These are phyloP conservation scores for Brenthis daphne DNA, from an alignment of 2,888 invertebrate genomes.

Conservation along the genomic window DNA sequence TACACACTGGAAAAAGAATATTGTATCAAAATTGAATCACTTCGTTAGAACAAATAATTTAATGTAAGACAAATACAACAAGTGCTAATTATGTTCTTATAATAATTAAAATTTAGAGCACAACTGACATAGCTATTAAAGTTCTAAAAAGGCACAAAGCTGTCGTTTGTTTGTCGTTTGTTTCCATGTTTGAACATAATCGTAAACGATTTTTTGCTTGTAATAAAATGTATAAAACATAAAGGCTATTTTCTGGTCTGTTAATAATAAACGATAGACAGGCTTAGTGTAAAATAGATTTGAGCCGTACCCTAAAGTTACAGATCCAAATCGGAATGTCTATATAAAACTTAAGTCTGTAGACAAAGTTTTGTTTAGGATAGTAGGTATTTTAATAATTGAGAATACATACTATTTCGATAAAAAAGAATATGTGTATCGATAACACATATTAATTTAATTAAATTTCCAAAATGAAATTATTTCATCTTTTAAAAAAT, in stretches of 20 bases:
- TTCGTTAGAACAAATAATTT: no score
- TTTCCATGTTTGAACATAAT: slow-evolving; percentile 9
- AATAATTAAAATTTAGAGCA: slow-evolving; percentile 24
- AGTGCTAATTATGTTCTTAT: background rate
- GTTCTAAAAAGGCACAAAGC: slow-evolving; percentile 5
- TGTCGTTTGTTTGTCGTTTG: background rate
- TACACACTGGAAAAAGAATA: no score
- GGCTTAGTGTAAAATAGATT: slow-evolving; percentile 24
- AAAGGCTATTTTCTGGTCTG: slow-evolving; percentile 40
- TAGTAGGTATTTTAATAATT: background rate
- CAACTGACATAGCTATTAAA: slow-evolving; percentile 11
- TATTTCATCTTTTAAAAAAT: no score
- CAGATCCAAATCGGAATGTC: slow-evolving; percentile 34
- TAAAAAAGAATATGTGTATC: background rate
- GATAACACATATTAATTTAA: background rate
- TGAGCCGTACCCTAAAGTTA: slow-evolving; percentile 32
- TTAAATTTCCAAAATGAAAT: background rate
- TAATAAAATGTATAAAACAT: slow-evolving; percentile 24
- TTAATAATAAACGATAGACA: slow-evolving; percentile 31
- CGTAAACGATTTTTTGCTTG: slow-evolving; percentile 47
- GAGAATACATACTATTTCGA: background rate
- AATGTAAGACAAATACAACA: no score
- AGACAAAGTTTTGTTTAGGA: slow-evolving; percentile 2
- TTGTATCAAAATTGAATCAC: no score
- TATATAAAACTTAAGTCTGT: slow-evolving; percentile 29